Base-by-base conservation (phyloP, 2,113 vertebrate species). In the Cephalopholis sonnerati region DNA sequence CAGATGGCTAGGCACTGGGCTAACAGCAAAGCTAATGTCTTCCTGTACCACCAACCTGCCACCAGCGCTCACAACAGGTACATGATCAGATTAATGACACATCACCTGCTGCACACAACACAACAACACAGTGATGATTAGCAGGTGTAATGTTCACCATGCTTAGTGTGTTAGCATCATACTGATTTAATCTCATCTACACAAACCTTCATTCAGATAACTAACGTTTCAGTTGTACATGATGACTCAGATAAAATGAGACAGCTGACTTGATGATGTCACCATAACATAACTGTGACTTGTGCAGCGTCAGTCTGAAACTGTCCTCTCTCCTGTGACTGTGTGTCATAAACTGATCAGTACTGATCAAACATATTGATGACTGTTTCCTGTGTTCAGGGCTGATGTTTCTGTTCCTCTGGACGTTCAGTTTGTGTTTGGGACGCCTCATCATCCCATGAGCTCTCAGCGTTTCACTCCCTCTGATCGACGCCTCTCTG, bases 1-100 rank as follows among this genome's bases (percentile, higher is more conserved):
- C 82, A 79, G 78, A 94, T 94, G 93, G 93, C 91, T 13, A 63
- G 44, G 7, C 87, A 12, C 91, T 94, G 91, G 90, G 92, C 92
- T 5, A 72, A 74, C 61, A 86, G 25, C 83, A 54, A 73, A 3
- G 87, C 91, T 50, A 92, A 82, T 46, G 85, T 92, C 82, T 94
- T 93, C 87, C 83, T 92, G 64, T 94, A 91, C 79, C 93, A 94
- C 76, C 92, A 78, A 1, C 93, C 92, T 0, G 59, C 69, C 27
- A 17, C 69, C 62, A 17, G 58, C 2, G 17, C 87, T 7, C 10
- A 69, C 2, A 7, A 25, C 91, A 90, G 93, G 92, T 93, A 74
- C 7, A 44, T 44, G 41, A 44, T 11, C 11, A 12, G 11, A 44
- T 44, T 44, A 44, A 44, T 44, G 41, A 12, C 41, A 44, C 41